Evolutionary conservation across 64 coral and sea anemone genomes (phyloP), one percentile per base, ranked within the genome.

Genomic region (Exaiptasia diaphana): DNA sequence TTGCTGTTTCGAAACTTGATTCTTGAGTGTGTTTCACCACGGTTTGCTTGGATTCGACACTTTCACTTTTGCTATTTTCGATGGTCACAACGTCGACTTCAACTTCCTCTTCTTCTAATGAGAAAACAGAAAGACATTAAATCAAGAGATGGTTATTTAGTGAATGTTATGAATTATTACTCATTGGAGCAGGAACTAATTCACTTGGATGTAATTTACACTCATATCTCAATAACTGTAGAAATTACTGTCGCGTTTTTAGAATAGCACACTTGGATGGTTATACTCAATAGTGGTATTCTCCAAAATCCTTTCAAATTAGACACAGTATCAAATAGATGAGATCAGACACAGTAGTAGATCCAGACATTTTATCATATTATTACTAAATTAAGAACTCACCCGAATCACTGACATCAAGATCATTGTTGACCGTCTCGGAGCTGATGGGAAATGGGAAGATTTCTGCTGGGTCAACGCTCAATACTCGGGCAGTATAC

Each of bases 61-160:
- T 42, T 20, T 95, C 91, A 25, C 44, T 85, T 71, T 95, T 95
- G 48, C 85, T 72, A 52, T 95, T 88, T 48, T 95, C 91, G 76
- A 95, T 95, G 67, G 91, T 89, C 84, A 95, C 91, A 25, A 95
- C 91, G 50, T 95, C 89, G 1, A 91, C 73, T 71, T 91, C 91
- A 24, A 93, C 90, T 71, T 93, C 90, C 78, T 93, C 90, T 68
- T 95, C 91, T 95, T 76, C 80, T 87, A 46, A 53, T 53, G 85
- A 95, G 67, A 69, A 75, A 53, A 78, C 33, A 86, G 79, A 80
- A 85, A 86, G 45, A 82, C 64, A 52, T 41, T 67, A 36, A 41
- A 70, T 64, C 68, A 61, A n/a, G n/a, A n/a, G n/a, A n/a, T n/a
- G n/a, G n/a, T n/a, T n/a, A n/a, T n/a, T 90, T 78, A 58, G 74